Base-by-base conservation (phyloP, 2,888 invertebrate genomes). In the Ditula angustiorana region DNA sequence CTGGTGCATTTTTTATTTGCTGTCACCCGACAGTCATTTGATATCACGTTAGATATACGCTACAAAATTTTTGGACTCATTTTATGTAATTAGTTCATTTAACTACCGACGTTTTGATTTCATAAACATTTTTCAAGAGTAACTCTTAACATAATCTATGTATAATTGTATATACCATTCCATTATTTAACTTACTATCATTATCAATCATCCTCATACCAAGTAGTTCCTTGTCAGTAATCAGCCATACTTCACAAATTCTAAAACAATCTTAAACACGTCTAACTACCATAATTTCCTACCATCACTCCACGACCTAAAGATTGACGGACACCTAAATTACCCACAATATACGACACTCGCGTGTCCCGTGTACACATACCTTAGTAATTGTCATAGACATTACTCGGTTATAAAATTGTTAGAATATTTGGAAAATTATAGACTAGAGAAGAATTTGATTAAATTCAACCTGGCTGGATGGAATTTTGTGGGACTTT, bases 401-500 rank as follows among this genome's bases (percentile, higher is more conserved):
- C 74, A 64, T 63, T 64, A 67, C 56, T 57, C 37, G 37, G 70
- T 74, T 73, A 69, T 73, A 68, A 74, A 79, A 84, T 83, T 74
- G 71, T 76, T 77, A 68, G 71, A 73, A 84, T 84, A 69, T 76
- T 80, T 82, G 71, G 66, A 35, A 84, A 84, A 84, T 84, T 84
- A 81, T 75, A 79, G 68, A 74, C 71, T 52, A 73, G 72, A 73
- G 13, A 35, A 44, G 61, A 61, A 61, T 63, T 58, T 63, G 33
- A 61, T 61, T 30, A 63, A 58, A 52, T 41, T 57, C 50, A 19
- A 13, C 52, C 52, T 63, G 50, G 58, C 28, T 11, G 58, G 59
- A 59, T 11, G 58, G 59, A 59, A 64, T 59, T 59, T 47, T 35
- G 23, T 53, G 53, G 16, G 21, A 16, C 52, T 26, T 52, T 52